phyloP scores from a whole-genome alignment of 1,140 invertebrate species.

The Anagrus nilaparvatae region DNA sequence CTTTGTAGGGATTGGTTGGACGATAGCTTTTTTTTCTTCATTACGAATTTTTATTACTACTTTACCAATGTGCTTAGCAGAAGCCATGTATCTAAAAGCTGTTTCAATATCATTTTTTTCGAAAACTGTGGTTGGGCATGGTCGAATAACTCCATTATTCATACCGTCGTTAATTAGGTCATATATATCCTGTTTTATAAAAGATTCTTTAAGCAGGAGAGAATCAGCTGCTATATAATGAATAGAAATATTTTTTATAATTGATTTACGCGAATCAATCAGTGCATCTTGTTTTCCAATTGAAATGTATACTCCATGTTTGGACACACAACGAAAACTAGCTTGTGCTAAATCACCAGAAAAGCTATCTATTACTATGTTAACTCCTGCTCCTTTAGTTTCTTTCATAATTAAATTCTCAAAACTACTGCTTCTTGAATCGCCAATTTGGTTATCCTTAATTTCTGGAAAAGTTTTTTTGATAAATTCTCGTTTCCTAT shows the following conservation, averaged over 20 bases:
- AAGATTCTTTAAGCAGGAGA: constrained; percentile 58
- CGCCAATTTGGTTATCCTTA: constrained; percentile 56
- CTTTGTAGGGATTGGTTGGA: constrained; percentile 16
- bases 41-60: constrained; percentile 52
- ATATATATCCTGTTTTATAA: constrained; percentile 55
- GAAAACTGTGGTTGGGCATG: constrained; percentile 38
- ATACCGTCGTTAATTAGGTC: constrained; percentile 44
- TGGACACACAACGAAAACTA: constrained; percentile 65
- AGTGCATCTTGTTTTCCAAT: too few species aligned
- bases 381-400: constrained; percentile 57
- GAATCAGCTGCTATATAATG: constrained; percentile 56
- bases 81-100: constrained; percentile 52
- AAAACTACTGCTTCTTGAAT: constrained; percentile 60
- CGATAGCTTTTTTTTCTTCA: too few species aligned
- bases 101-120: constrained; percentile 36
- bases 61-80: constrained; percentile 67
- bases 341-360: constrained; percentile 66
- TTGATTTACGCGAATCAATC: too few species aligned
- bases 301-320: constrained; percentile 59
- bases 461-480: constrained; percentile 54
- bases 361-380: constrained; percentile 68
- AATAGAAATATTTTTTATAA: too few species aligned
- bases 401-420: constrained; percentile 52
- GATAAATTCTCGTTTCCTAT: constrained; percentile 59
- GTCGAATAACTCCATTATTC: constrained; percentile 37